A percentile compares a stretch with the other conserved stretches of the same genome.
phyloP scores from a whole-genome alignment of 2,113 vertebrate genomes.

The Pterocles orientalis region DNA sequence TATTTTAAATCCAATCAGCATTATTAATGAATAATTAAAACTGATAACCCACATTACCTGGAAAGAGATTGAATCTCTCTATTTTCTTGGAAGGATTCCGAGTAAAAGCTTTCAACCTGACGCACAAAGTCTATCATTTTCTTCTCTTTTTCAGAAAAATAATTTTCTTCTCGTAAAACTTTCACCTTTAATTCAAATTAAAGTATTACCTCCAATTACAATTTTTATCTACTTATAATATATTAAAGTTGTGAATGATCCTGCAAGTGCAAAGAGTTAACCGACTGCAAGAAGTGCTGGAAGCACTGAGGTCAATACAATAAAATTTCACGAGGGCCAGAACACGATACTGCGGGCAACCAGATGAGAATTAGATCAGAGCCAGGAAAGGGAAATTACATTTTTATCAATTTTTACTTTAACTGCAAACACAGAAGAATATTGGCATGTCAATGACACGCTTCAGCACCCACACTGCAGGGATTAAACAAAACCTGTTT shows the following conservation, averaged over 20 bases:
- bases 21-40: not conserved
- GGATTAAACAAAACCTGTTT: not conserved
- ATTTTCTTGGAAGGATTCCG: slow-evolving; percentile 58
- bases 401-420: not conserved
- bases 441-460: accelerated
- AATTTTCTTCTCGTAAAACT: slow-evolving; percentile 77
- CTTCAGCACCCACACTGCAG: accelerated
- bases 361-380: not conserved
- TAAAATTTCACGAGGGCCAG: not conserved
- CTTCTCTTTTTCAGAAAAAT: slow-evolving; percentile 82
- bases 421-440: not conserved
- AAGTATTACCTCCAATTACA: not conserved
- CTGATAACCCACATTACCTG: slow-evolving; percentile 63
- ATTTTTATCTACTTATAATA: not conserved
- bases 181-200: slow-evolving; percentile 82
- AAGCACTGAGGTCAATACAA: not conserved
- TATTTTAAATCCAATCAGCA: not conserved
- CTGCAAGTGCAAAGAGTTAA: not conserved
- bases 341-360: not conserved
- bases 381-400: not conserved
- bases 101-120: slow-evolving; percentile 81
- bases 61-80: slow-evolving; percentile 14
- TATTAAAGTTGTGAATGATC: not conserved
- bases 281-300: not conserved
- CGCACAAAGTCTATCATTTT: slow-evolving; percentile 83